Base-by-base conservation (phyloP, 2,113 vertebrate species). In the Sebastes schlegelii region DNA sequence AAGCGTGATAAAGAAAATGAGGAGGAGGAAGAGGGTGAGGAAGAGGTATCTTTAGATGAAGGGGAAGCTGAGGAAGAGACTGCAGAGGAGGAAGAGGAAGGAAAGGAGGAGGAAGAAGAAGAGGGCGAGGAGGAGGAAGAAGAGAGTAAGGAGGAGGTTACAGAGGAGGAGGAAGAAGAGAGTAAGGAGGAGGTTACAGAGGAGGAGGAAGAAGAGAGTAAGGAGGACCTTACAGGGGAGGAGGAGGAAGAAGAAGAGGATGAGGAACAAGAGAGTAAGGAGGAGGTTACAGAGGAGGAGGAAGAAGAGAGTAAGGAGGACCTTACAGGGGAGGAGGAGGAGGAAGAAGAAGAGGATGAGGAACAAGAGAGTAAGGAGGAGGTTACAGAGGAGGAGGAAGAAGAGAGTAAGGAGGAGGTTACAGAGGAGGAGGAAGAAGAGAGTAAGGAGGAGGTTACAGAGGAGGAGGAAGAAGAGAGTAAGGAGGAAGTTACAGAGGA, bases 31-130 rank as follows among this genome's bases (percentile, higher is more conserved):
- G 83, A 62, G 43, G 84, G 12, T 21, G 75, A 70, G 10, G 61
- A 73, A 7, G 48, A 61, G 89, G 7, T 45, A 9, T 8, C 60
- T 42, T 6, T 40, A 17, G 58, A 77, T 2, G 43, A 66, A 42
- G 52, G 6, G 6, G 65, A 21, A 43, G 48, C 7, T 16, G 71
- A 74, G 9, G 89, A 81, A 0, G 26, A 23, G 51, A 58, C 60
- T 21, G 45, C 23, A 3, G 64, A 64, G 14, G 69, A 83, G 6
- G 73, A 74, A 6, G 58, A 60, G 82, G 58, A 61, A 6, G 6
- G 34, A 5, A 23, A 45, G 1, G 66, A 61, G 0, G 55, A 26
- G 1, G 60, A 26, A 0, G 54, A 46, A 0, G 84, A 57, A 2
- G 84, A 63, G 10, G 57, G 34, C 7, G 4, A 8, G 19, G 26